Evolutionary conservation across 1,140 invertebrate genomes (phyloP), one percentile per base, ranked within the genome.

Genomic region (Polyergus mexicanus): DNA sequence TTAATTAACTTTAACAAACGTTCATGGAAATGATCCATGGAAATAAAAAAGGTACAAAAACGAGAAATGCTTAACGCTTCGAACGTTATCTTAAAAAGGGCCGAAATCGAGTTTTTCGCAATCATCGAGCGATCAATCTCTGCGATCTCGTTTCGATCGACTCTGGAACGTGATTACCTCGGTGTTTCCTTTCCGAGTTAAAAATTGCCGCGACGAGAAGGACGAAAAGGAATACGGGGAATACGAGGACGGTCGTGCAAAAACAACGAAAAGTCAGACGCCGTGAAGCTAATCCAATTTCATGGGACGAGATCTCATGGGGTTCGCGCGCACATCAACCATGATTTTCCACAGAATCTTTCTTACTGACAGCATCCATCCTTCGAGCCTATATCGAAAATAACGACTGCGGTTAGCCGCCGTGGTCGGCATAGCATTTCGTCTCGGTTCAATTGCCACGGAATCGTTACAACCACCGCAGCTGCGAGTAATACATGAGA

Each of bases 401-500:
- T 89, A 87, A 89, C 88, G 72, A 56, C 60, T 78, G 86, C 60
- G 88, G 88, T 90, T 83, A 81, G 75, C 81, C 63, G 58, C 4
- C 41, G 41, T 74, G 74, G 66, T 56, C 58, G 47, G 32, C 54
- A 35, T 38, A 28, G 58, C 58, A 65, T 68, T 84, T 69, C 38
- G 83, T 87, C 60, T 87, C 56, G 77, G 63, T 76, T 81, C 85
- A 74, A 91, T 90, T 83, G 78, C 58, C 62, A 58, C 62, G 78
- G 51, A 72, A 81, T 80, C 77, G 65, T 28, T 71, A 44, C 47
- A 58, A 80, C 65, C 38, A 69, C 19, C 35, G 38, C 65, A 69
- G 65, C 77, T 80, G 77, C 77, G 65, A 80, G 47, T 3, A 41
- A 22, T 38, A 41, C 54, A 47, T 66, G 65, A 80, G 65, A 80